Conservation (phyloP, 2,113 vertebrate species). For the Psammodynastes pulverulentus region DNA sequence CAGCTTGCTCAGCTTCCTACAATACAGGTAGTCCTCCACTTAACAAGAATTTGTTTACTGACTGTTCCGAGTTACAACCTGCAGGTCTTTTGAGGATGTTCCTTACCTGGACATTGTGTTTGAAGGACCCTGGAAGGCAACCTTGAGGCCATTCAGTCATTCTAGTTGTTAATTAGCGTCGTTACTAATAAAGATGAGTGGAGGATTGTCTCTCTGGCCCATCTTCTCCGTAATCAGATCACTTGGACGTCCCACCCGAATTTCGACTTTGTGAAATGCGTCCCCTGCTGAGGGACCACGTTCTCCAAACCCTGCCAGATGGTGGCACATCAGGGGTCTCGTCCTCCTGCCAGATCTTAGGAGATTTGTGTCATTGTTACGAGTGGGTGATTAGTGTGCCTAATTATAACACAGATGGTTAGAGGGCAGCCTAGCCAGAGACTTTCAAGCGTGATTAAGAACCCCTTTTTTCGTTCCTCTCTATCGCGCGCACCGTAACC, state of each 20-base stretch:
- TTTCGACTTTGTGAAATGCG: background rate
- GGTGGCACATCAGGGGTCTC: constrained; percentile 36
- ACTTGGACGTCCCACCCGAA: background rate
- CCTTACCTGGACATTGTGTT: background rate
- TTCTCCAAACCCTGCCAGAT: background rate
- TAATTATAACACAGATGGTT: background rate
- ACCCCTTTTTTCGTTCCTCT: background rate
- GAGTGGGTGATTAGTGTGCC: background rate
- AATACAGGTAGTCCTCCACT: background rate
- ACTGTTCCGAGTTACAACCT: background rate
- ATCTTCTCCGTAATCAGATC: background rate
- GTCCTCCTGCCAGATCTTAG: constrained; percentile 1
- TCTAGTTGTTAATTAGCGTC: background rate
- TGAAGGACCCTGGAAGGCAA: background rate
- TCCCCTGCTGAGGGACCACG: background rate
- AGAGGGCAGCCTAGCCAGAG: background rate
- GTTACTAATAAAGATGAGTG: background rate
- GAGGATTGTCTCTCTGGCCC: background rate
- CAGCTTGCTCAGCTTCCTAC: background rate
- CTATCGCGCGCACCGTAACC: background rate
- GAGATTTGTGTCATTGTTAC: background rate
- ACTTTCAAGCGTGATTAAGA: background rate
- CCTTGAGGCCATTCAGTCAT: too few species aligned
- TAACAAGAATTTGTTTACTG: background rate
- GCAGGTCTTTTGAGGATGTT: background rate